Evolutionary conservation across 1,140 invertebrate genomes (phyloP).

Genomic region (Saxidomus purpurata): DNA sequence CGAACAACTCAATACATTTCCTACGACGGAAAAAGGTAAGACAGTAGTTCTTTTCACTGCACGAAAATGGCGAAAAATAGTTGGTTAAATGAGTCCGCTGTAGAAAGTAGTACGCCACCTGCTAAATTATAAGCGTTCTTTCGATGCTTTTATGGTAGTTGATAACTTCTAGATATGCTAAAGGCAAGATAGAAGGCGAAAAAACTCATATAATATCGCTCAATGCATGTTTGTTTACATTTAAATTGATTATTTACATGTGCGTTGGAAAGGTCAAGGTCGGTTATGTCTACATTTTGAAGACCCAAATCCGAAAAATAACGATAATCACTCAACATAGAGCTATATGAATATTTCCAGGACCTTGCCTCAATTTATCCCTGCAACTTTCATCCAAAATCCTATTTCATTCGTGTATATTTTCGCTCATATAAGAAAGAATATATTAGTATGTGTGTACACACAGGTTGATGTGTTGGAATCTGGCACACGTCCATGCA

Average conservation of each 20-base stretch:
- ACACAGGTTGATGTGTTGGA: neutral
- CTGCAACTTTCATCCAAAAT: too few species aligned
- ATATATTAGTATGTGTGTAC: too few species aligned
- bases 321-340: neutral
- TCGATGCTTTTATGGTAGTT: neutral
- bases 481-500: constrained; percentile 36
- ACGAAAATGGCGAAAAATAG: constrained; percentile 68
- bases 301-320: neutral
- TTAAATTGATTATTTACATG: constrained; percentile 55
- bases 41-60: constrained; percentile 48
- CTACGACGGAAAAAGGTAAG: constrained; percentile 95
- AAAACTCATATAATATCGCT: neutral
- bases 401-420: neutral
- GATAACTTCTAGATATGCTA: neutral
- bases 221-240: constrained; percentile 32
- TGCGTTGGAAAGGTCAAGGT: constrained; percentile 49
- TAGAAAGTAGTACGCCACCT: constrained; percentile 64
- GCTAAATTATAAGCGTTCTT: neutral
- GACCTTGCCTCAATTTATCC: neutral
- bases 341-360: neutral
- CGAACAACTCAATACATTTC: constrained; percentile 96
- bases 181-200: neutral
- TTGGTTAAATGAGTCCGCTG: constrained; percentile 43
- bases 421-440: neutral
- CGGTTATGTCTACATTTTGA: neutral